A percentile compares a stretch with the other conserved stretches of the same genome.
Conservation (phyloP, 1,140 invertebrate genomes). For the Cotesia chilonis region DNA sequence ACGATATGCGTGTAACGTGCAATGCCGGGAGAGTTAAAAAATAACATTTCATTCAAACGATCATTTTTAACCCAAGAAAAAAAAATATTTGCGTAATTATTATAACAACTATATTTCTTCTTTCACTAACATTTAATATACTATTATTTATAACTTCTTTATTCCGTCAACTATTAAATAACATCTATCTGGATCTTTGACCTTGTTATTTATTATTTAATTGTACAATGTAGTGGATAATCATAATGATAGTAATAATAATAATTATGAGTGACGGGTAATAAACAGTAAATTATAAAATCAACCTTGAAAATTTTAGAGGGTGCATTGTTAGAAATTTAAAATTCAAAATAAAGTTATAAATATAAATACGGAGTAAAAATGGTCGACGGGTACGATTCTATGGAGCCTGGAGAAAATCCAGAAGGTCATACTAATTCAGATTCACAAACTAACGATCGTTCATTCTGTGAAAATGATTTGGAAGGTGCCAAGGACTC, state of each 20-base stretch:
- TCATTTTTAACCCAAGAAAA: no score
- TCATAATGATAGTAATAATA: no score
- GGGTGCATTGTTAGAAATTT: constrained; percentile 11
- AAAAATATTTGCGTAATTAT: no score
- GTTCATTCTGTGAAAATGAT: constrained; percentile 38
- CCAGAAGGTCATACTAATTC: constrained; percentile 38
- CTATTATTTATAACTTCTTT: no score
- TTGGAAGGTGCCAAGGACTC: constrained; percentile 41
- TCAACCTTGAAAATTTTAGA: neutral
- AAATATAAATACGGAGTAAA: constrained; percentile 30
- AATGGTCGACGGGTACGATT: constrained; percentile 58
- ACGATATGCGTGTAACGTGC: constrained; percentile 31
- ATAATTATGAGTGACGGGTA: no score
- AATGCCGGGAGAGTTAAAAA: constrained; percentile 9
- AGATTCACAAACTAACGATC: constrained; percentile 38
- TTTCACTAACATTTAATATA: no score
- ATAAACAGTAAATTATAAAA: no score
- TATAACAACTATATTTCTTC: no score
- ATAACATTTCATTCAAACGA: neutral
- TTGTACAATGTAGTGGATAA: no score
- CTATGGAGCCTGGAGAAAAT: constrained; percentile 46
- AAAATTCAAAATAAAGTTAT: constrained; percentile 16
- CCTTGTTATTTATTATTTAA: no score
- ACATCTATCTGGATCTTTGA: no score
- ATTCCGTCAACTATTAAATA: no score